Evolutionary conservation across 2,113 vertebrate genomes (phyloP).

Genomic region (Silurus glanis): DNA sequence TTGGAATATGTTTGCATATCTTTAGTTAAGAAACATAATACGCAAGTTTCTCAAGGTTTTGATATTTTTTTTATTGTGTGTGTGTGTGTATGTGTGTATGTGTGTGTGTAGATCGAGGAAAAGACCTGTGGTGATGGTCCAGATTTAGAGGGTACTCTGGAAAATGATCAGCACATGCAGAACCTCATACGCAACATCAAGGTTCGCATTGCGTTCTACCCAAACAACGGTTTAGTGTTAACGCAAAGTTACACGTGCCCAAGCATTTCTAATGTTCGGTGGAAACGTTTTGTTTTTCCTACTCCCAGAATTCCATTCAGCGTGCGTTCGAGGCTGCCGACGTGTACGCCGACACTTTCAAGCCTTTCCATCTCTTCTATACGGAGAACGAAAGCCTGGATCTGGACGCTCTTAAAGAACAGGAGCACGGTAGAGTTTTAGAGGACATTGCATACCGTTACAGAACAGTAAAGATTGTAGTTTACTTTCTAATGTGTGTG

Average conservation of each 20-base stretch:
- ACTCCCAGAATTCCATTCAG: slow-evolving; percentile 71
- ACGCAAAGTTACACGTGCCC: not conserved
- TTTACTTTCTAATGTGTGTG: not conserved
- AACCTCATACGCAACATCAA: slow-evolving; percentile 71
- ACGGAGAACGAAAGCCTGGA: slow-evolving; percentile 82
- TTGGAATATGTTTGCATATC: too few relatives aligned
- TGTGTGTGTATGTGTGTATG: not conserved
- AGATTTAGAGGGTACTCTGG: slow-evolving; percentile 71
- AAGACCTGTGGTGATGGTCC: slow-evolving; percentile 71
- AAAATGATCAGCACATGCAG: slow-evolving; percentile 75
- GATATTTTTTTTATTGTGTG: not conserved
- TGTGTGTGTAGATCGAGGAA: slow-evolving; percentile 59
- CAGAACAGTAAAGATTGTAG: not conserved
- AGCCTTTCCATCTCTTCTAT: slow-evolving; percentile 76
- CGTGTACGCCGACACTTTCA: slow-evolving; percentile 74
- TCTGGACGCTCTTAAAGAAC: slow-evolving; percentile 68
- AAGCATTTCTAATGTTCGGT: not conserved
- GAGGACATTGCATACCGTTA: not conserved
- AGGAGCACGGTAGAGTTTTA: slow-evolving; percentile 74
- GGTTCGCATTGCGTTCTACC: slow-evolving; percentile 59
- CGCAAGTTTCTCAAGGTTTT: too few relatives aligned
- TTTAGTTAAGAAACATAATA: too few relatives aligned
- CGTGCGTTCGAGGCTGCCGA: slow-evolving; percentile 75
- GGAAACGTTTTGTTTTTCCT: not conserved
- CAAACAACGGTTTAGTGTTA: not conserved